Percentiles rank a stretch among this genome's conserved stretches.
Conservation (phyloP, 2,888 invertebrate genomes). For the Xanthia icteritia region DNA sequence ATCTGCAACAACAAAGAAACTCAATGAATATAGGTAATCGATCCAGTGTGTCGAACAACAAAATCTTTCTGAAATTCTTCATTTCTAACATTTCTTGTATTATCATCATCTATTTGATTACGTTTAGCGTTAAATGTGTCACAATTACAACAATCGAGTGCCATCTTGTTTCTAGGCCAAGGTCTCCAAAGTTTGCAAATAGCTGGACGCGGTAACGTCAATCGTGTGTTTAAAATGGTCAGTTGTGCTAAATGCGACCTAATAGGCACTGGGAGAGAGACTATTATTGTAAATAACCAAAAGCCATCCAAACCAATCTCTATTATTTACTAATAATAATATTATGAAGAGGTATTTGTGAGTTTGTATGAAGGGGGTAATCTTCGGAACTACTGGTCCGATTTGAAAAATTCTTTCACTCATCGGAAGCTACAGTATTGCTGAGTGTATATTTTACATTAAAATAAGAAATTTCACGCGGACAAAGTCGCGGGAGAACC, state of each 20-base stretch:
- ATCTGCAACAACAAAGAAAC: not conserved
- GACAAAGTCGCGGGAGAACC: not conserved
- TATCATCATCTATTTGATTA: not conserved
- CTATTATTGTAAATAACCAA: not conserved
- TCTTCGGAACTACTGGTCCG: no score
- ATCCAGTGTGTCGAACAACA: not conserved
- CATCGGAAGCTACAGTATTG: no score
- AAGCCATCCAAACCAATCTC: not conserved
- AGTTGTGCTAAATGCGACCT: conserved; percentile 25
- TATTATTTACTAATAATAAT: no score
- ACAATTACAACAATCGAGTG: conserved; percentile 8
- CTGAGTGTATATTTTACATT: no score
- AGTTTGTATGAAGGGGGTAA: not conserved
- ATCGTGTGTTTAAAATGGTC: conserved; percentile 2
- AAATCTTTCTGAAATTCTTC: not conserved
- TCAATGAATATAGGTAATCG: not conserved
- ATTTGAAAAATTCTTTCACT: no score
- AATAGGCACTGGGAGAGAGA: not conserved
- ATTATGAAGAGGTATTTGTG: not conserved
- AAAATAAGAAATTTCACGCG: not conserved
- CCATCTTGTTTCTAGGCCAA: conserved; percentile 32
- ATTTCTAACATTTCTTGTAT: not conserved
- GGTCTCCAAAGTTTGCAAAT: conserved; percentile 32
- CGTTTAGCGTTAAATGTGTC: conserved; percentile 18
- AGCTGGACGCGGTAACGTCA: conserved; percentile 4